Evolutionary conservation across 1,140 invertebrate species (phyloP).

Genomic region (Drosophila obscura): DNA sequence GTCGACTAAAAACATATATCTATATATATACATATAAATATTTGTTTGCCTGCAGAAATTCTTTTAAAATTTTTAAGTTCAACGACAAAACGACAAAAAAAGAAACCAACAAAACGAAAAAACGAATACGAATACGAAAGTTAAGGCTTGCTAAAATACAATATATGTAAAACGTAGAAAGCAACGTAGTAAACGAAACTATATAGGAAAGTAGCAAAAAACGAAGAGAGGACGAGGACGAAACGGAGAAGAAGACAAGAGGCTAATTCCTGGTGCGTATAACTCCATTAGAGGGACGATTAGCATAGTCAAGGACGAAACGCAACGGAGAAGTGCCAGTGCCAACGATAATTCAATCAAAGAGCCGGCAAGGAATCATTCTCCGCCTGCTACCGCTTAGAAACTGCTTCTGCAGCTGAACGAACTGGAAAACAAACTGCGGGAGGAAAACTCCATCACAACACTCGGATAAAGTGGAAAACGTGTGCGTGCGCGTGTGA

Average conservation of each 20-base stretch:
- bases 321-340: conserved; percentile 24
- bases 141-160: conserved; percentile 47
- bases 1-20: conserved; percentile 72
- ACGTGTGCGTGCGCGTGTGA: conserved; percentile 61
- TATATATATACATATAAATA: conserved; percentile 65
- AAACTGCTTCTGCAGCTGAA: conserved; percentile 20
- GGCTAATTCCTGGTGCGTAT: conserved; percentile 74
- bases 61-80: conserved; percentile 77
- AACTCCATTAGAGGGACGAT: conserved; percentile 76
- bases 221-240: conserved; percentile 38
- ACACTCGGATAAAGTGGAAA: conserved; percentile 69
- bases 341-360: conserved; percentile 73
- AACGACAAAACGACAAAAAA: conserved; percentile 51
- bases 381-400: background rate
- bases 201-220: conserved; percentile 41
- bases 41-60: conserved; percentile 78
- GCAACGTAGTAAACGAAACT: conserved; percentile 32
- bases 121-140: conserved; percentile 42
- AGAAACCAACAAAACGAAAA: conserved; percentile 48
- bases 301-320: conserved; percentile 49
- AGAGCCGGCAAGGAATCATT: conserved; percentile 28
- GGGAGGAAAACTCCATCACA: conserved; percentile 60
- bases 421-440: conserved; percentile 26
- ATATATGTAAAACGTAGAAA: conserved; percentile 33
- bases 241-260: conserved; percentile 20